Base-by-base conservation (phyloP, 2,113 vertebrate species). In the Herpetotheres cachinnans region DNA sequence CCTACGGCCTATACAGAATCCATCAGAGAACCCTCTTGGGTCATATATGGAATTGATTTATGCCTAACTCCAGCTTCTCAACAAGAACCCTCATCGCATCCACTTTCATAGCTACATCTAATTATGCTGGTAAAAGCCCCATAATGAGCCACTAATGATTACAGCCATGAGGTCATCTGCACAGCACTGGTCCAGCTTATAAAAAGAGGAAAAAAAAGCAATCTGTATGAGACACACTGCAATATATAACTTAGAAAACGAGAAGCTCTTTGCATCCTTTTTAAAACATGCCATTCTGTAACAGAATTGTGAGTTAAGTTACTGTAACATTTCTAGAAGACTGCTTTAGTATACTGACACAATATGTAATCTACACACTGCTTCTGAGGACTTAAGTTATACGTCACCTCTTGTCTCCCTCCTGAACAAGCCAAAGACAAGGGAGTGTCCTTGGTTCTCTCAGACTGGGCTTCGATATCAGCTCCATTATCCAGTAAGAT, bases 391-490 rank as follows among this genome's bases (percentile, higher is more conserved):
- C 21, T 36, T 2, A 38, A 54, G 34, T 70, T 89, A 25, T 80
- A 95, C 56, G 47, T 97, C 94, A 99, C 99, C 99, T 99, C 99
- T 97, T 99, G 99, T 65, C 99, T 99, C 90, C 99, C 99, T 89
- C 99, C 99, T 25, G 99, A 99, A 96, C 99, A 99, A 94, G 99
- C 99, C 97, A 99, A 98, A 81, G 99, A 99, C 95, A 99, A 98
- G 50, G 99, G 99, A 56, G 99, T 99, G 98, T 99, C 99, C 99
- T 99, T 99, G 98, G 99, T 99, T 98, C 99, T 99, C 98, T 99
- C 99, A 38, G 99, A 99, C 95, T 99, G 99, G 91, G 99, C 99
- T 98, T 99, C 99, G 90, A 99, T 99, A 97, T 99, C 99, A 66
- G 99, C 99, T 95, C 99, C 99, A 81, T 99, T 99, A 96, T 99